Evolutionary conservation across 2,113 vertebrate species (phyloP), one percentile per base, ranked within the genome.

Genomic region (Cottus gobio): DNA sequence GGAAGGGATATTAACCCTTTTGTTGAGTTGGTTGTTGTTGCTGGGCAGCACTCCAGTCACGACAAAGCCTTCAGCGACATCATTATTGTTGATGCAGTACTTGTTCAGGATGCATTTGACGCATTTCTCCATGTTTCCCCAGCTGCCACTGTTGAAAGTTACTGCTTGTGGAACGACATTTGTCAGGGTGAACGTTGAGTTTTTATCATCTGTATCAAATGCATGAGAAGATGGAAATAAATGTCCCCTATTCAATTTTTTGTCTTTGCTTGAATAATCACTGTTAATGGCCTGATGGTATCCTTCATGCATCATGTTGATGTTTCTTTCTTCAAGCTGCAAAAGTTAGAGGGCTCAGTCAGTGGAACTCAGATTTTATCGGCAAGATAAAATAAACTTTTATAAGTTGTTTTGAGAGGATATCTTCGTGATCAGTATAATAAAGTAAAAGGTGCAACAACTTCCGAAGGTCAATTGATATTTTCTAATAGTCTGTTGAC

Each of bases 171-270:
- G 79, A 52, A 82, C 79, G 2, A 2, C 9, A 31, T 77, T 82
- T 9, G 80, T 82, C 48, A 82, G 34, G 10, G 80, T 82, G 34
- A 65, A 82, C 5, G 66, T 58, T 28, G 80, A 76, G 1, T 0
- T 9, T 46, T 31, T 48, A 1, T 70, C 73, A 13, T 3, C 1
- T 3, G 0, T 0, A 4, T 56, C 3, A 12, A 3, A 37, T 20
- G 58, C 73, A 60, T 71, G 54, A 46, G 12, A 39, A 24, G 0
- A 2, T 39, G 80, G 73, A 64, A 56, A 82, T 36, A 82, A 18
- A 39, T 76, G 66, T 1, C 73, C 80, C 16, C 18, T 76, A 12
- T 65, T 26, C 22, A 37, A 71, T 5, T 0, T 1, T 7, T 0
- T 1, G 0, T 0, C 0, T 1, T 54, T 26, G 0, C 13, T 44